A percentile compares a stretch with the other conserved stretches of the same genome.
These are phyloP conservation scores for Anguilla megastoma DNA, from an alignment of 2,797 vertebrate genomes.

Conservation along the genomic window DNA sequence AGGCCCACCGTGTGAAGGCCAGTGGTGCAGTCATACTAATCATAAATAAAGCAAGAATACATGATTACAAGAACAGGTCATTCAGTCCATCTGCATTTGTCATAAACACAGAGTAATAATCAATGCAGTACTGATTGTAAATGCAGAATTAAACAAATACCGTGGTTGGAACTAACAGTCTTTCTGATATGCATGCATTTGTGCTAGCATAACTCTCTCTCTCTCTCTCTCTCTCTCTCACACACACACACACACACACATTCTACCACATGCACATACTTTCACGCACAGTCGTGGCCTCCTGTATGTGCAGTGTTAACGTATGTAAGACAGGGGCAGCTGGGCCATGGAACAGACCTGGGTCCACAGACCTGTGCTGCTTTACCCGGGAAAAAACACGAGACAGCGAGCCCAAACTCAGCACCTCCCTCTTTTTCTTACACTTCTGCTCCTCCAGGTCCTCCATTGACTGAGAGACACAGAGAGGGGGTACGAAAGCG, in stretches of 20 bases:
- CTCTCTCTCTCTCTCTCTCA: background rate
- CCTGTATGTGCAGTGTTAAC: slow-evolving; percentile 83
- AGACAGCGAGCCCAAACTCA: slow-evolving; percentile 95
- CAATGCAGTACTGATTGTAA: background rate
- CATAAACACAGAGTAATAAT: background rate
- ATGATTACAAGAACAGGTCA: background rate
- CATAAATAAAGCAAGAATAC: background rate
- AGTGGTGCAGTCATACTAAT: background rate
- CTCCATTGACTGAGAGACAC: slow-evolving; percentile 86
- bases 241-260: background rate
- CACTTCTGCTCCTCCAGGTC: slow-evolving; percentile 98
- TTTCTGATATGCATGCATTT: background rate
- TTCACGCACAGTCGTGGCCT: slow-evolving; percentile 84
- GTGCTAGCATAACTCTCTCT: background rate
- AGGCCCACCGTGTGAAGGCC: background rate
- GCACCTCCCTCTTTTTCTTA: slow-evolving; percentile 99
- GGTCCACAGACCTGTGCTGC: slow-evolving; percentile 94
- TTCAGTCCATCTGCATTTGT: background rate
- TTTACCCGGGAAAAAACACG: slow-evolving; percentile 93
- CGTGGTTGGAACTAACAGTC: background rate
- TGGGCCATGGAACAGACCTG: slow-evolving; percentile 94
- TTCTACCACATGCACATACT: background rate
- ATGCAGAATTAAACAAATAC: background rate
- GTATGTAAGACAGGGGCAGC: slow-evolving; percentile 76
- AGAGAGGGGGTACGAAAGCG: background rate